Evolutionary conservation across 2,113 vertebrate genomes (phyloP).

Genomic region (Tetrao urogallus): DNA sequence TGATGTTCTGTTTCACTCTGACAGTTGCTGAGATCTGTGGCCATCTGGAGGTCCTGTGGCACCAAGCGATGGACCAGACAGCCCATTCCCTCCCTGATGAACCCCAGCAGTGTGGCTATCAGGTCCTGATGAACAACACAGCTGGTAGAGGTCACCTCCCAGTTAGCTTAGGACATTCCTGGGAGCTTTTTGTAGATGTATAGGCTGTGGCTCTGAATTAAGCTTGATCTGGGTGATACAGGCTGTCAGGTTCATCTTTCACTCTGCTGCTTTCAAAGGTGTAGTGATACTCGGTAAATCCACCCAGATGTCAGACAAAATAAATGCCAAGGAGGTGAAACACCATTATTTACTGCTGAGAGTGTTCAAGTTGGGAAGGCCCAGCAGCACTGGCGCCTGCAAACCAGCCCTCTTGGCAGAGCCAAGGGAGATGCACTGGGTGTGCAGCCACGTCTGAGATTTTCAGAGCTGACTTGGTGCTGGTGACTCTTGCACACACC

Average conservation of each 20-base stretch:
- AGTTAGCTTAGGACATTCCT: not conserved
- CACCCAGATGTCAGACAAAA: not conserved
- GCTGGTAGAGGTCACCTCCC: not conserved
- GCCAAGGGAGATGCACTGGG: not conserved
- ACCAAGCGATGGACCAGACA: not conserved
- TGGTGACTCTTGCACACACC: no score
- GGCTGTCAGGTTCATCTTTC: not conserved
- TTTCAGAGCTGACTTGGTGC: not conserved
- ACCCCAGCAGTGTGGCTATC: not conserved
- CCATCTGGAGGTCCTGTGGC: not conserved
- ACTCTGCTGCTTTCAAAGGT: not conserved
- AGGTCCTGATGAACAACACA: accelerated
- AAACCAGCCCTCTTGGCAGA: not conserved
- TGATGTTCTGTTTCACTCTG: not conserved
- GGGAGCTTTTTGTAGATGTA: not conserved
- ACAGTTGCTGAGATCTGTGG: not conserved
- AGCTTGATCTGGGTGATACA: not conserved
- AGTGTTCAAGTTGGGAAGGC: not conserved
- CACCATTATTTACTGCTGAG: not conserved
- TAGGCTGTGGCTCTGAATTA: not conserved
- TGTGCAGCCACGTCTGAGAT: not conserved
- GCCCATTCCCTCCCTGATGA: not conserved
- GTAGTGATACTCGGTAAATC: not conserved
- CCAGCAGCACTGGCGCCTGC: not conserved
- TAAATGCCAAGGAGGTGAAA: not conserved